Conservation (phyloP, 2,888 invertebrate species). For the Mamestra brassicae region DNA sequence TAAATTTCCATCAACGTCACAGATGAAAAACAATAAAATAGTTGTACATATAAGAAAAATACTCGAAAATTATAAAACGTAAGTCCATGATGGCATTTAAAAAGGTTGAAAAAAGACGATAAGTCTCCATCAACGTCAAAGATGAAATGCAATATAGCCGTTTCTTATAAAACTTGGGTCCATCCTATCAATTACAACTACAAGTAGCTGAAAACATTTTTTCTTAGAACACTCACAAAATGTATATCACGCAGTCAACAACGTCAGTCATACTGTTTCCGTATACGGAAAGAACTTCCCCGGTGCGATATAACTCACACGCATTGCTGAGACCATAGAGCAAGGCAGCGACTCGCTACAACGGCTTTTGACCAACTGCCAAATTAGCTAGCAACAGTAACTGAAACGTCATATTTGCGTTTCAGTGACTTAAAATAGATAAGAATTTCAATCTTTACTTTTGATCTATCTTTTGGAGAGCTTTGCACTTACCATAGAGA, state of each 20-base stretch:
- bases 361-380: too few relatives aligned
- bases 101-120: not conserved
- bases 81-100: not conserved
- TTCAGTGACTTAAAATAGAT: too few relatives aligned
- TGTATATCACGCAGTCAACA: constrained; percentile 33
- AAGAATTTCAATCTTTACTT: too few relatives aligned
- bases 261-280: constrained; percentile 49
- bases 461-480: too few relatives aligned
- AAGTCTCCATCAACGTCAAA: not conserved
- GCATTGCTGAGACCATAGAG: constrained; percentile 18
- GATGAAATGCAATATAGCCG: not conserved
- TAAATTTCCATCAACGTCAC: too few relatives aligned
- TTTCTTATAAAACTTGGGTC: not conserved
- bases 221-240: not conserved
- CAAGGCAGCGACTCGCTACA: not conserved
- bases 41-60: too few relatives aligned
- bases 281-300: constrained; percentile 47
- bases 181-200: not conserved
- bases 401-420: not conserved
- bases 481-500: too few relatives aligned
- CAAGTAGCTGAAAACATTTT: constrained; percentile 8
- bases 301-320: constrained; percentile 40
- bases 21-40: too few relatives aligned
- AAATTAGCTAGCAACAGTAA: too few relatives aligned
- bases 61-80: too few relatives aligned